Evolutionary conservation across 2,113 vertebrate genomes (phyloP).

Genomic region (Ahaetulla prasina): DNA sequence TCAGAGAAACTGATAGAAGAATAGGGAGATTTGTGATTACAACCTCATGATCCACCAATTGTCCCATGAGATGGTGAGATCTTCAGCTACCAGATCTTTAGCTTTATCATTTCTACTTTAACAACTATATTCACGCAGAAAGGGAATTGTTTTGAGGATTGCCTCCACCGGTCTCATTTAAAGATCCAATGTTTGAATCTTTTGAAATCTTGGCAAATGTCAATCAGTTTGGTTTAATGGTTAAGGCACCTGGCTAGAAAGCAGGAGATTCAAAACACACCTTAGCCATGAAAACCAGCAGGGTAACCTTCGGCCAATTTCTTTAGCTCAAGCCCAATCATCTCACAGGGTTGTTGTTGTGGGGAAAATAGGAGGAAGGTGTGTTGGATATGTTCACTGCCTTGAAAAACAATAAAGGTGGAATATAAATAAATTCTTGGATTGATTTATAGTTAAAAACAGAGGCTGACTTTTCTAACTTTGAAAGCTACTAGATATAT

Average conservation of each 20-base stretch:
- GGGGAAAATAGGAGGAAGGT: background rate
- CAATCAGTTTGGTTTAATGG: background rate
- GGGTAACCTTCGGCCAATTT: background rate
- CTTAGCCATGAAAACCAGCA: background rate
- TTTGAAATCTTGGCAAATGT: background rate
- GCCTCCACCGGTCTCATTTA: background rate
- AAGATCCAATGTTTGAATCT: background rate
- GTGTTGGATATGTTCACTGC: background rate
- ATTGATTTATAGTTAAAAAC: background rate
- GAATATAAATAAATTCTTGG: background rate
- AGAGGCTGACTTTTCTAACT: background rate
- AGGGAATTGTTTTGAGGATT: background rate
- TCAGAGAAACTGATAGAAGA: conserved; percentile 14
- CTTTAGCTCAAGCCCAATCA: background rate
- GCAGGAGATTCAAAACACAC: background rate
- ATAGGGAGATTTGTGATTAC: conserved; percentile 4
- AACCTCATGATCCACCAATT: conserved; percentile 12
- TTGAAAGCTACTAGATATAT: background rate
- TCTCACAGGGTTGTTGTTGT: background rate
- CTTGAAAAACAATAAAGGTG: background rate
- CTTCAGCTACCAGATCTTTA: background rate
- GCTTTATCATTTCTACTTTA: background rate
- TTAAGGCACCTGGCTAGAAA: background rate
- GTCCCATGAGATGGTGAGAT: background rate
- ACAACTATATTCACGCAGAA: background rate